Conservation (phyloP, 2,113 vertebrate species). For the Amphiprion ocellaris region DNA sequence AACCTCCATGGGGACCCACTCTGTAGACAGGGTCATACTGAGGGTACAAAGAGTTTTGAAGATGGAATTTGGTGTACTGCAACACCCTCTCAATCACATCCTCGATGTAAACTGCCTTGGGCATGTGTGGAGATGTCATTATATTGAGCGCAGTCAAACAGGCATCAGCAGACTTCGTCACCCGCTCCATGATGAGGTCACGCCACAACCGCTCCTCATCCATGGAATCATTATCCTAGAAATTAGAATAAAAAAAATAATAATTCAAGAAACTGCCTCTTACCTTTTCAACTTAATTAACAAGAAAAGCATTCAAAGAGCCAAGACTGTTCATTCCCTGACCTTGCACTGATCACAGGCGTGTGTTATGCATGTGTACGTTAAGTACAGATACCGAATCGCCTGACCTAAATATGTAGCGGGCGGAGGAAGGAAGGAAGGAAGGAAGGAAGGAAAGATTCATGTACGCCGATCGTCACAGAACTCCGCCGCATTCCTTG, state of each 20-base stretch:
- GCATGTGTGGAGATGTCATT: slow-evolving; percentile 97
- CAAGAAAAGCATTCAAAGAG: no score
- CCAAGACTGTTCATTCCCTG: no score
- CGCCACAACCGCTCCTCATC: slow-evolving; percentile 97
- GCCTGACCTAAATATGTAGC: no score
- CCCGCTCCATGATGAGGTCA: slow-evolving; percentile 97
- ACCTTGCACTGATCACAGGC: no score
- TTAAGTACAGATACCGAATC: no score
- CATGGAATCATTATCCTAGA: slow-evolving; percentile 93
- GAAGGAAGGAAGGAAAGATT: no score
- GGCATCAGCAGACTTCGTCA: slow-evolving; percentile 97
- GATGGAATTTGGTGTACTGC: slow-evolving; percentile 97
- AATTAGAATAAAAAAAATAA: background rate
- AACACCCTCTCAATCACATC: slow-evolving; percentile 97
- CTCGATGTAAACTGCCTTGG: slow-evolving; percentile 97
- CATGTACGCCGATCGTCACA: no score
- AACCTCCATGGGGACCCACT: slow-evolving; percentile 90
- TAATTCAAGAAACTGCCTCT: background rate
- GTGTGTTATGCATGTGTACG: no score
- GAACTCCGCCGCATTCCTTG: no score
- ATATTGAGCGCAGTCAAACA: slow-evolving; percentile 96
- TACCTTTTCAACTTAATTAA: background rate
- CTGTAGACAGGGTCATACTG: slow-evolving; percentile 97
- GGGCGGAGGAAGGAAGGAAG: no score
- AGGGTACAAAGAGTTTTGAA: slow-evolving; percentile 97